These are phyloP conservation scores for Rapana venosa DNA, from an alignment of 2,888 invertebrate genomes.

Conservation along the genomic window DNA sequence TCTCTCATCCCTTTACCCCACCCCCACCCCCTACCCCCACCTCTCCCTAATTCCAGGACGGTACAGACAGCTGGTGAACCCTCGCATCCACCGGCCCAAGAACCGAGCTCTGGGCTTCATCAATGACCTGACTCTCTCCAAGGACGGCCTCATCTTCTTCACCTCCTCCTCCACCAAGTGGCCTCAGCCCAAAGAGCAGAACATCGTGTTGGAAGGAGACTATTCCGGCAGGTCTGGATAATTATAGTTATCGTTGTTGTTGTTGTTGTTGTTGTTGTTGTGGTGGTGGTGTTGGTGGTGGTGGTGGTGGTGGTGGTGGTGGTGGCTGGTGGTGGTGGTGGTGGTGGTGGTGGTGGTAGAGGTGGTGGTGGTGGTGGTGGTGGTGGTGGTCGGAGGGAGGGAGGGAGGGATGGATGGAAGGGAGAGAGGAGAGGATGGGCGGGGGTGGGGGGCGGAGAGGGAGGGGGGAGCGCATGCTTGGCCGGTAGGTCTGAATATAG, in stretches of 20 bases:
- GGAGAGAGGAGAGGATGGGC: not conserved
- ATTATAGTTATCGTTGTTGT: too few relatives aligned
- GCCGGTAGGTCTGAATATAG: not conserved
- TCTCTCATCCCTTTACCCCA: not conserved
- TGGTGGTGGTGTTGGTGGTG: not conserved
- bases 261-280: not conserved
- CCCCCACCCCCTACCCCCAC: too few relatives aligned
- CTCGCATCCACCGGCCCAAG: constrained; percentile 9
- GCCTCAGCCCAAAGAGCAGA: constrained; percentile 85
- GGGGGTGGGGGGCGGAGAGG: not conserved
- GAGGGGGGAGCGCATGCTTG: not conserved
- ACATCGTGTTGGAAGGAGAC: constrained; percentile 84
- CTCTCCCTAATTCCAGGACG: not conserved
- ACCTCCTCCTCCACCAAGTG: constrained; percentile 90
- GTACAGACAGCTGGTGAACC: constrained; percentile 21
- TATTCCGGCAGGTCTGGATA: constrained; percentile 83
- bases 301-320: not conserved
- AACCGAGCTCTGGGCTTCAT: constrained; percentile 75
- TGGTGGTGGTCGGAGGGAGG: not conserved
- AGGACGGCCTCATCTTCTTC: constrained; percentile 92
- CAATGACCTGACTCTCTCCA: constrained; percentile 87
- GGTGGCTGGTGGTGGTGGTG: not conserved
- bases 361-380: not conserved
- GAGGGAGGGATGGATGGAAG: not conserved
- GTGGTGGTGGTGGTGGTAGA: not conserved